Percentiles rank a stretch among this genome's conserved stretches.
Evolutionary conservation across 1,140 invertebrate genomes (phyloP).

Genomic region (Monochamus saltuarius): DNA sequence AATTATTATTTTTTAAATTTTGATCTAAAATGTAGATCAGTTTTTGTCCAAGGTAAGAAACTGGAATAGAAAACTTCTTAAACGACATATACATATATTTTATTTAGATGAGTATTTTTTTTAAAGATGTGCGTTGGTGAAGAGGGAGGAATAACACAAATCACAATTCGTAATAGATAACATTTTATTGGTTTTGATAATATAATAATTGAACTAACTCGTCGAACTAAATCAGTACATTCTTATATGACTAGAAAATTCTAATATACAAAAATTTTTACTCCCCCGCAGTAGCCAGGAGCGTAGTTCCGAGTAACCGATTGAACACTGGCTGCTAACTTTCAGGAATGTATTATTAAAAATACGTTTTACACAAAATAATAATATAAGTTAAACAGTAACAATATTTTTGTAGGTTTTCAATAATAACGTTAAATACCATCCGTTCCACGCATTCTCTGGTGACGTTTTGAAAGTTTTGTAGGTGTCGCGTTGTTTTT

Average conservation of each 20-base stretch:
- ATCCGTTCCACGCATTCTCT: background rate
- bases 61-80: too few relatives aligned
- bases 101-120: too few relatives aligned
- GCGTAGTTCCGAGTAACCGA: slow-evolving; percentile 20
- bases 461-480: background rate
- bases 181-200: slow-evolving; percentile 40
- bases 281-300: slow-evolving; percentile 32
- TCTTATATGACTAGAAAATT: slow-evolving; percentile 45
- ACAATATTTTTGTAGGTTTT: slow-evolving; percentile 11
- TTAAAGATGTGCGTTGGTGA: too few relatives aligned
- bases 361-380: slow-evolving; percentile 22
- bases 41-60: too few relatives aligned
- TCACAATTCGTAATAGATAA: slow-evolving; percentile 37
- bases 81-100: too few relatives aligned
- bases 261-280: slow-evolving; percentile 36
- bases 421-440: slow-evolving; percentile 12
- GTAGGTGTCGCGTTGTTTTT: background rate
- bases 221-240: slow-evolving; percentile 42
- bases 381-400: slow-evolving; percentile 15
- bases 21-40: too few relatives aligned
- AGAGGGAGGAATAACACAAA: too few relatives aligned
- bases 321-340: slow-evolving; percentile 32
- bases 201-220: slow-evolving; percentile 38
- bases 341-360: slow-evolving; percentile 28
- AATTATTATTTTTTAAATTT: too few relatives aligned